Evolutionary conservation across 2,113 vertebrate species (phyloP).

Genomic region (Dryoscopus gambensis): DNA sequence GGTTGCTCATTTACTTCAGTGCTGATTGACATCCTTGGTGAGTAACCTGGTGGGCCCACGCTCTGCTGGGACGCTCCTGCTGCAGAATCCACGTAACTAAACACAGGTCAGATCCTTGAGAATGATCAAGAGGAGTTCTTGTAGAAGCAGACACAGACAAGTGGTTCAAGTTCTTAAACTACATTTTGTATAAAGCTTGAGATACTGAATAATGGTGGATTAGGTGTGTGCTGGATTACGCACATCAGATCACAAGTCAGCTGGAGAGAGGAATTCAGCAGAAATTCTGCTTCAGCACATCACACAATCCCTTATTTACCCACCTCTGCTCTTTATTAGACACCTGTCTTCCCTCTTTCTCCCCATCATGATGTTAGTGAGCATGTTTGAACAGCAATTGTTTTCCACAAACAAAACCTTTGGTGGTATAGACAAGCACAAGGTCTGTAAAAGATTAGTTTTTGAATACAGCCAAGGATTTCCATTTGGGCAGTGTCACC

Average conservation of each 20-base stretch:
- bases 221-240: not conserved
- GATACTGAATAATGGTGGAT: not conserved
- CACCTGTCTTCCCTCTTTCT: not conserved
- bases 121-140: not conserved
- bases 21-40: not conserved
- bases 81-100: not conserved
- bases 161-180: not conserved
- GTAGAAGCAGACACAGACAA: not conserved
- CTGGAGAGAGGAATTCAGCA: not conserved
- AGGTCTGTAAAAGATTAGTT: not conserved
- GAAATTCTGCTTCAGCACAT: not conserved
- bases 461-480: not conserved
- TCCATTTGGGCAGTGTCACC: too few species aligned
- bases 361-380: not conserved
- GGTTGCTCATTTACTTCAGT: not conserved
- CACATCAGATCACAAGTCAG: not conserved
- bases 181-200: fast-evolving
- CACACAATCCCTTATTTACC: not conserved
- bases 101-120: not conserved
- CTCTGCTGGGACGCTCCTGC: not conserved
- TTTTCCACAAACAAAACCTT: not conserved
- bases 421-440: not conserved
- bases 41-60: not conserved
- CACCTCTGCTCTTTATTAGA: not conserved
- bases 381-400: not conserved